Evolutionary conservation across 2,797 vertebrate species (phyloP).

Genomic region (Phaenicophaeus curvirostris): DNA sequence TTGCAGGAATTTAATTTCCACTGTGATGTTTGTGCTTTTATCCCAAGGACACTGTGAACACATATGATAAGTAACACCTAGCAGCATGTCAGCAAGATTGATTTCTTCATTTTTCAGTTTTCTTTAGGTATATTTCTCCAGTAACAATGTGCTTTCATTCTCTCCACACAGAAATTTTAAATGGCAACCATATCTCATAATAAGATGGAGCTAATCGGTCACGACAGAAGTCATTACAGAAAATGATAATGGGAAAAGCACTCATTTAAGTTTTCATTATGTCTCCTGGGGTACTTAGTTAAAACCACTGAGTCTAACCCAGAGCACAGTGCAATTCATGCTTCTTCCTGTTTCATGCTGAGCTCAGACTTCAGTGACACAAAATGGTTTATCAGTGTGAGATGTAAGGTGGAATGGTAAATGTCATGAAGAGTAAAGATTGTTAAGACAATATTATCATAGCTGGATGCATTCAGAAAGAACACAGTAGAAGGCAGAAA

Average conservation of each 20-base stretch:
- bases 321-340: not conserved
- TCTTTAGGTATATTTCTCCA: not conserved
- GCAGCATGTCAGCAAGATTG: not conserved
- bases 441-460: not conserved
- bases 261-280: slow-evolving; percentile 15
- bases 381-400: not conserved
- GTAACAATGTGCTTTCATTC: not conserved
- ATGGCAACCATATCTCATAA: not conserved
- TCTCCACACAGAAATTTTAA: not conserved
- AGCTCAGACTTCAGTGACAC: not conserved
- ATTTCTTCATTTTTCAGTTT: not conserved
- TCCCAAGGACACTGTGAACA: not conserved
- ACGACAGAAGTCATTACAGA: not conserved
- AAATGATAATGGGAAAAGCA: slow-evolving; percentile 10
- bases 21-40: not conserved
- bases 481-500: not conserved
- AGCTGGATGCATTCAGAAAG: not conserved
- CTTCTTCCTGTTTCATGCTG: not conserved
- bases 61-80: not conserved
- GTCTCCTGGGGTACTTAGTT: slow-evolving; percentile 14
- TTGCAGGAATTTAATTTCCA: not conserved
- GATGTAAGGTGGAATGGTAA: not conserved
- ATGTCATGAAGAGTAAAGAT: not conserved
- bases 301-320: not conserved
- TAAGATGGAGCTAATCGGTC: slow-evolving; percentile 9